These are phyloP conservation scores for Manis javanica DNA, from an alignment of 2,797 vertebrate species.

Conservation along the genomic window DNA sequence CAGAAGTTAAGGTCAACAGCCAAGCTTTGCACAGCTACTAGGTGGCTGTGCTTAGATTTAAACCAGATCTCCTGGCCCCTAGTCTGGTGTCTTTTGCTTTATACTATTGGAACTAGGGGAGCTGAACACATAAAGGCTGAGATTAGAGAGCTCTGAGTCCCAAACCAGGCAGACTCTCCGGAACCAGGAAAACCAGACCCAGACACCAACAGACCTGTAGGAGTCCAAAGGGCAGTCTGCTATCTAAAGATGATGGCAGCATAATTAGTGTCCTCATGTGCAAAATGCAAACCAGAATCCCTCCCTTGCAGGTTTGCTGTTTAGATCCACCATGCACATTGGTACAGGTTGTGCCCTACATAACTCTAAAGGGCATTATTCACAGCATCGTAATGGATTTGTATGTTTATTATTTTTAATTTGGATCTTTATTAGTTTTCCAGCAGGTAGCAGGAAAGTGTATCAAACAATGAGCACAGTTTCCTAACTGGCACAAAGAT, in stretches of 20 bases:
- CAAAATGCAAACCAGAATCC: not conserved
- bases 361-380: no score
- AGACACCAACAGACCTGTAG: not conserved
- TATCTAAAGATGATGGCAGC: not conserved
- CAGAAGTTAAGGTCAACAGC: not conserved
- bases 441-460: not conserved
- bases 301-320: not conserved
- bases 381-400: accelerated
- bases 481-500: not conserved
- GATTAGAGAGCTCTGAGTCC: not conserved
- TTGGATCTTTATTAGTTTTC: not conserved
- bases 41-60: not conserved
- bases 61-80: not conserved
- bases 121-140: not conserved
- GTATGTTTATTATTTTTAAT: not conserved
- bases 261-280: not conserved
- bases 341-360: not conserved
- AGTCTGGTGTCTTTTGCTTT: not conserved
- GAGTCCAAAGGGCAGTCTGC: not conserved
- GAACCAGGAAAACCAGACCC: no score
- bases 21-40: not conserved
- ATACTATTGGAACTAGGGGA: not conserved
- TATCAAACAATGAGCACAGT: not conserved
- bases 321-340: not conserved
- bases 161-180: not conserved